A percentile compares a stretch with the other conserved stretches of the same genome.
Evolutionary conservation across 1,140 invertebrate genomes (phyloP).

Genomic region (Bombus confusus): DNA sequence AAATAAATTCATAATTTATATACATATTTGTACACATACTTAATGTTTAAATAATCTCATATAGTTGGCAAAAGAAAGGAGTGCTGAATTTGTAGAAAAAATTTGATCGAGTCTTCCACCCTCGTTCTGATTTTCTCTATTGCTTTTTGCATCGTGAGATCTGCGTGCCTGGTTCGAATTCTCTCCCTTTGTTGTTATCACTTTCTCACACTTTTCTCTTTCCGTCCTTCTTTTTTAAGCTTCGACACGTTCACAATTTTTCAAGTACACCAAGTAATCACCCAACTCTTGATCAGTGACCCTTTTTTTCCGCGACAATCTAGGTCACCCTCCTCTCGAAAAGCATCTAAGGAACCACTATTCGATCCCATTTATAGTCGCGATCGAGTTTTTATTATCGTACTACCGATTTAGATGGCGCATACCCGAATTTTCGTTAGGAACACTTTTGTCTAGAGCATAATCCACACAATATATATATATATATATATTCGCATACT

Average conservation of each 20-base stretch:
- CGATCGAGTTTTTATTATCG: neutral
- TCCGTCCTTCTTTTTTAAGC: slow-evolving; percentile 34
- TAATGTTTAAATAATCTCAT: too few relatives aligned
- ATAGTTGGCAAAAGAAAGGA: neutral
- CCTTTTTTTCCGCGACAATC: slow-evolving; percentile 1
- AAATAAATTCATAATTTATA: neutral
- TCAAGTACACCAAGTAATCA: slow-evolving; percentile 39
- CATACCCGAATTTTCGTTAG: neutral
- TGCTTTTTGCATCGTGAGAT: slow-evolving; percentile 55
- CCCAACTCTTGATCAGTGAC: slow-evolving; percentile 12
- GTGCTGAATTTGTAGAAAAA: neutral
- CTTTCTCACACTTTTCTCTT: slow-evolving; percentile 44
- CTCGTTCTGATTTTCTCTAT: slow-evolving; percentile 12
- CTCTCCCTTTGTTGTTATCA: slow-evolving; percentile 29
- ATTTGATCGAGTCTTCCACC: neutral
- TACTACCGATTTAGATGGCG: neutral
- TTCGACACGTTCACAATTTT: slow-evolving; percentile 45
- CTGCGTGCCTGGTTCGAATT: slow-evolving; percentile 42
- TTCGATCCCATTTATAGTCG: neutral
- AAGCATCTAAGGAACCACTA: neutral
- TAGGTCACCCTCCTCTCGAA: slow-evolving; percentile 24
- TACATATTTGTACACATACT: neutral
- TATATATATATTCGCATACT: too few relatives aligned
- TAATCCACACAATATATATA: neutral
- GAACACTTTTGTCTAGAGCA: slow-evolving; percentile 11